phyloP scores from a whole-genome alignment of 2,797 vertebrate species.

The Centropyge bicolor region DNA sequence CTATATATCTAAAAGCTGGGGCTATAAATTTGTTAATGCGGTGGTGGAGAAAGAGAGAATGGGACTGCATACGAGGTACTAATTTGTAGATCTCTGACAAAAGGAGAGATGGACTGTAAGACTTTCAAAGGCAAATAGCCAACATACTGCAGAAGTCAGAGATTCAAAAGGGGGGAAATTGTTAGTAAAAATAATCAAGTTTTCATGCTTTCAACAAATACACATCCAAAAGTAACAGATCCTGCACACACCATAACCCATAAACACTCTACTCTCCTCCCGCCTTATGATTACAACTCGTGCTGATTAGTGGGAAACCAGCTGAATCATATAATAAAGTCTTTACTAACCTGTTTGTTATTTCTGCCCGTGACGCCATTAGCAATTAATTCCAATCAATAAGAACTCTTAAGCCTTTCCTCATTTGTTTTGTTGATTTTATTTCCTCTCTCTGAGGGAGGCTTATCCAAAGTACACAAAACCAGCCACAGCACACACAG shows the following conservation, averaged over 20 bases:
- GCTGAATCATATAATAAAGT: conserved; percentile 53
- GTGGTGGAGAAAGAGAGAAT: conserved; percentile 66
- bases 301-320: conserved; percentile 55
- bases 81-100: conserved; percentile 44
- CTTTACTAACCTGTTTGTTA: conserved; percentile 71
- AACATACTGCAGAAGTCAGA: neutral
- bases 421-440: conserved; percentile 73
- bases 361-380: conserved; percentile 67
- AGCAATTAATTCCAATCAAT: conserved; percentile 81
- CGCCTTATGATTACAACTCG: conserved; percentile 8
- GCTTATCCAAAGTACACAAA: conserved; percentile 74
- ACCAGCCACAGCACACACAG: conserved; percentile 52
- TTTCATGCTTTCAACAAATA: neutral
- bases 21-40: conserved; percentile 65
- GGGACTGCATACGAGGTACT: conserved; percentile 42
- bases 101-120: conserved; percentile 8
- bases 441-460: conserved; percentile 53
- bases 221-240: neutral
- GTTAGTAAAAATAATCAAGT: neutral
- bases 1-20: conserved; percentile 64
- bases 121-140: neutral
- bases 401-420: conserved; percentile 55
- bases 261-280: conserved; percentile 9
- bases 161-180: neutral
- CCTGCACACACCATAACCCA: conserved; percentile 19